Base-by-base conservation (phyloP, 2,888 invertebrate genomes). In the Drymonia ruficornis region DNA sequence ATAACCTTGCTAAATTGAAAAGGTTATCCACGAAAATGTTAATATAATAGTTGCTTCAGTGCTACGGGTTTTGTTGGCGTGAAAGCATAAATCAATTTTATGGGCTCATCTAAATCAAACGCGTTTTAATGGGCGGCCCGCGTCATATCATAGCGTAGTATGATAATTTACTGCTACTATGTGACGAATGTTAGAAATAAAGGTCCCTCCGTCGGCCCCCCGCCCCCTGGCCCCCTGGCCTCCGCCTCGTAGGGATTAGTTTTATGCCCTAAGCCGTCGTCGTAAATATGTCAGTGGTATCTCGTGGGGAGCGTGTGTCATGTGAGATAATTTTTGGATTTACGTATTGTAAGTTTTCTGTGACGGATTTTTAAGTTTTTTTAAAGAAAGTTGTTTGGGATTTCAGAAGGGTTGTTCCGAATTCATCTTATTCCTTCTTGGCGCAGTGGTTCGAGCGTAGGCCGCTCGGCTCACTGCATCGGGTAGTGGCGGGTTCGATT, bases 171-270 rank as follows among this genome's bases (percentile, higher is more conserved):
- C 87, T 87, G 87, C 87, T 86, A 89, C 89, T 92, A 93, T 93
- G 93, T 93, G 93, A 93, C 93, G 93, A 93, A 93, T 93, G 93
- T 91, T 90, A 90, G 93, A 92, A 93, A 92, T 91, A 91, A 91
- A 90, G 89, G 89, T 85, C 87, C 84, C 82, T 79, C 78, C 78
- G 76, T 72, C 75, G 72, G 77, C 78, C 74, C 69, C 70, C 70
- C 62, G 66, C 67, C 68, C 62, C 63, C 70, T 70, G 62, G 66
- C 67, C 68, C 62, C 63, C 57, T 61, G 55, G 55, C 65, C 61
- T 59, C 8, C 47, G 34, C 56, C 63, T 70, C 79, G 75, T 69
- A 81, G 82, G 90, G 91, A 91, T 91, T 91, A 91, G 90, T 89
- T 89, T 88, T 89, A 90, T 87, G 84, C 84, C 86, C 88, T 89